Percentiles rank a stretch among this genome's conserved stretches.
Evolutionary conservation across 1,140 invertebrate species (phyloP).

Genomic region (Brachionus koreanus): DNA sequence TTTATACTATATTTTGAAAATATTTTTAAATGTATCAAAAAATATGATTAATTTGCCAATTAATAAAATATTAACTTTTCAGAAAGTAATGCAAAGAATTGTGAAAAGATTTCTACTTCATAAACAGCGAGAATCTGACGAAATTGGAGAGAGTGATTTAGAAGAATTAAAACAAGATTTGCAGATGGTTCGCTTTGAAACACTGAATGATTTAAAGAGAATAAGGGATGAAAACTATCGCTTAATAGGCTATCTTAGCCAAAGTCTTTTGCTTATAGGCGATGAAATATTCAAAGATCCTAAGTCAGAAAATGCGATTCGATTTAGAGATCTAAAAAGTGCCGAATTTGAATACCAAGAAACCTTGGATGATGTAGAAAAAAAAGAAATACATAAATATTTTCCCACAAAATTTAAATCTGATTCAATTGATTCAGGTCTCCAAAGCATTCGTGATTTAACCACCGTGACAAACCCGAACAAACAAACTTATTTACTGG

Average conservation of each 20-base stretch:
- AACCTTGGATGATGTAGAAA: neutral
- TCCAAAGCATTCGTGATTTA: neutral
- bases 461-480: neutral
- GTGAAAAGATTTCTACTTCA: conserved; percentile 41
- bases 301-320: neutral
- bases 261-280: conserved; percentile 21
- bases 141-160: conserved; percentile 27
- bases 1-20: too few relatives aligned
- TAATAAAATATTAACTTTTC: too few relatives aligned
- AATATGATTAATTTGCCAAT: too few relatives aligned
- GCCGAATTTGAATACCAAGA: neutral
- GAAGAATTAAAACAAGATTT: conserved; percentile 45
- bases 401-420: neutral
- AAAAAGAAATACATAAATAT: neutral
- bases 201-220: conserved; percentile 37
- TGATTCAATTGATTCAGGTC: conserved; percentile 8
- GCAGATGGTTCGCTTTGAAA: conserved; percentile 43
- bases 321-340: conserved; percentile 28
- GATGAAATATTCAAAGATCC: conserved; percentile 37
- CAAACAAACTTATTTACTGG: neutral
- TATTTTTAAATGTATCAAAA: too few relatives aligned
- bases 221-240: conserved; percentile 18
- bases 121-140: conserved; percentile 43
- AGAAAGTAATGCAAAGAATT: conserved; percentile 45
- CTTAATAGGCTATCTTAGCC: neutral